Conservation (phyloP, 2,113 vertebrate genomes). For the Indri indri region DNA sequence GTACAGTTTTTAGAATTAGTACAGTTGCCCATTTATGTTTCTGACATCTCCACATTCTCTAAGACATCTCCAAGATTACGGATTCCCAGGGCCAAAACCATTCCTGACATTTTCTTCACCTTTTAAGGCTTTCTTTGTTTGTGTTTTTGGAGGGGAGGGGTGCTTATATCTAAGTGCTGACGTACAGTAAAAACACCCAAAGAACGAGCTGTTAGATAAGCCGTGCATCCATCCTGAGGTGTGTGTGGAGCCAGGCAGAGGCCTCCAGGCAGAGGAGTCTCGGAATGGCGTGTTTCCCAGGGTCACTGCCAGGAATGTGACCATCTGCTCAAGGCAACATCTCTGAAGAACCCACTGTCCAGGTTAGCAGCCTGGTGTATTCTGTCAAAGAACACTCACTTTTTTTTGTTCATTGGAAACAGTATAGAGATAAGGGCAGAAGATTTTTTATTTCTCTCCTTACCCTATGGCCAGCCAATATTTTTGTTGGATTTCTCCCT, state of each 20-base stretch:
- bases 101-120: slow-evolving; percentile 7
- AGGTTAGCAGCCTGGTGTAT: not conserved
- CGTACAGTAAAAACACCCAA: not conserved
- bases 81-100: not conserved
- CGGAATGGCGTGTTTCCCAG: too few species aligned
- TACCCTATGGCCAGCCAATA: not conserved
- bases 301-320: too few species aligned
- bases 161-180: not conserved
- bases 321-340: not conserved
- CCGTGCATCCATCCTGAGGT: not conserved
- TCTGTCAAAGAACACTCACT: not conserved
- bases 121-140: not conserved
- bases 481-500: not conserved
- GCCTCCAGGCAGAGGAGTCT: not conserved
- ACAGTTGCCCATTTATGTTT: not conserved
- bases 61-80: not conserved
- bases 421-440: not conserved
- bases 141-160: not conserved
- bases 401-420: not conserved
- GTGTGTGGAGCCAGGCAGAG: not conserved
- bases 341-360: not conserved
- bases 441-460: not conserved
- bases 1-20: not conserved
- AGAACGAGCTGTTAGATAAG: not conserved
- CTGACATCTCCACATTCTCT: not conserved